Evolutionary conservation across 2,797 vertebrate genomes (phyloP).

Genomic region (Echeneis naucrates): DNA sequence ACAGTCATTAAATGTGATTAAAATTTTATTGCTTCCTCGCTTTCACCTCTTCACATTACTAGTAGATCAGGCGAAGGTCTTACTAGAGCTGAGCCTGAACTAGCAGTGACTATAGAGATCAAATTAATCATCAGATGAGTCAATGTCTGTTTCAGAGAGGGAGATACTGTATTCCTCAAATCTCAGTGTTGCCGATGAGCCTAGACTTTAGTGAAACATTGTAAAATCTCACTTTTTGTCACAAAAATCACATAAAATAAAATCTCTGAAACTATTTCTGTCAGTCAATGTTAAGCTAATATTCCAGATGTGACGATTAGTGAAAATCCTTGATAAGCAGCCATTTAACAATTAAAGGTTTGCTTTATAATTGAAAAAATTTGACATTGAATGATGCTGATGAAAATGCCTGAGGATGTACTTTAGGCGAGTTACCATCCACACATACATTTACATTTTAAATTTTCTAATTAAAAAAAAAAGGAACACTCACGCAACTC

Average conservation of each 20-base stretch:
- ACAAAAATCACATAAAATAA: constrained; percentile 32
- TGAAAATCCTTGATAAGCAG: constrained; percentile 22
- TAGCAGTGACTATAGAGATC: constrained; percentile 58
- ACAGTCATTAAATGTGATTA: constrained; percentile 75
- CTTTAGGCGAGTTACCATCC: too few relatives aligned
- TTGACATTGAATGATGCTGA: constrained; percentile 1
- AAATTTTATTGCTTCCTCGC: constrained; percentile 74
- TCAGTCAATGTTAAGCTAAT: constrained; percentile 22
- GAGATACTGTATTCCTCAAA: constrained; percentile 16
- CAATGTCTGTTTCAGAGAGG: constrained; percentile 6
- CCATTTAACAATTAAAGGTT: constrained; percentile 14
- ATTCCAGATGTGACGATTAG: constrained; percentile 13
- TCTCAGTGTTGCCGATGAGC: constrained; percentile 25
- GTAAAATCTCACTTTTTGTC: constrained; percentile 15
- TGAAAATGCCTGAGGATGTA: background rate
- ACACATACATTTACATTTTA: background rate
- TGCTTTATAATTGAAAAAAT: constrained; percentile 6
- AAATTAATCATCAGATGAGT: constrained; percentile 49
- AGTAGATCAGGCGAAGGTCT: constrained; percentile 59
- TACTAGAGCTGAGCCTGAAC: constrained; percentile 63
- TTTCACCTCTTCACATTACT: constrained; percentile 61
- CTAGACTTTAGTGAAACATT: constrained; percentile 39
- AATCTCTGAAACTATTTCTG: constrained; percentile 26
- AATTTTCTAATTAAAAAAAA: background rate
- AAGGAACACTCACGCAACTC: background rate